Evolutionary conservation across 2,113 vertebrate species (phyloP), one percentile per base, ranked within the genome.

Genomic region (Gymnorhina tibicen): DNA sequence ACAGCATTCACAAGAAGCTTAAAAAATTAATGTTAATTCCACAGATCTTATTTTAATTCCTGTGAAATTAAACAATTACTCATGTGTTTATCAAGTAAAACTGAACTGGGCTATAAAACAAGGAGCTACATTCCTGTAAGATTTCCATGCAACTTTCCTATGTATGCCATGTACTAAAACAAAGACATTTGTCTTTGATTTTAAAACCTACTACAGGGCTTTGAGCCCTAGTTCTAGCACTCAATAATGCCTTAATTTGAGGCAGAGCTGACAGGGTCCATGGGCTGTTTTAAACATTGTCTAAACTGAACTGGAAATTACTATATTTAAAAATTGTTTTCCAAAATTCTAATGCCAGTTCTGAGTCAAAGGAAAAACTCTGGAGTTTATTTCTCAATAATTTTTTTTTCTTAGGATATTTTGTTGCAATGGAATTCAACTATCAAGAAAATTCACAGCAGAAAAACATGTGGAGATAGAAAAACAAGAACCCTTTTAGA

Each of bases 31-130:
- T 46, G 18, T 41, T 94, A 94, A 91, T 90, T 83, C 70, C 75
- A 88, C 39, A 88, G 59, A 80, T 69, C 74, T 91, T 67, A 69
- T 55, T 91, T 89, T 76, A 83, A 94, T 90, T 80, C 59, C 76
- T 67, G 30, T 63, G 47, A 93, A 93, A 93, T 88, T 24, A 73
- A 91, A 91, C 87, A 85, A 92, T 94, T 93, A 80, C 33, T 92
- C 56, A 16, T 79, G 67, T 91, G 63, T 96, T 91, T 63, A 90
- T 50, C 39, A 63, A 83, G 50, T 23, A 24, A 90, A 80, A 88
- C 68, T 86, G 83, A 94, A 83, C 8, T 32, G 23, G 22, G 30
- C 23, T 91, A 62, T 46, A 84, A 20, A 89, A 56, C 20, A 82
- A 86, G 27, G 50, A 92, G n/a, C 35, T 67, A 74, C 68, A 84